phyloP scores from a whole-genome alignment of 2,797 vertebrate species.

The Tragopan temminckii region DNA sequence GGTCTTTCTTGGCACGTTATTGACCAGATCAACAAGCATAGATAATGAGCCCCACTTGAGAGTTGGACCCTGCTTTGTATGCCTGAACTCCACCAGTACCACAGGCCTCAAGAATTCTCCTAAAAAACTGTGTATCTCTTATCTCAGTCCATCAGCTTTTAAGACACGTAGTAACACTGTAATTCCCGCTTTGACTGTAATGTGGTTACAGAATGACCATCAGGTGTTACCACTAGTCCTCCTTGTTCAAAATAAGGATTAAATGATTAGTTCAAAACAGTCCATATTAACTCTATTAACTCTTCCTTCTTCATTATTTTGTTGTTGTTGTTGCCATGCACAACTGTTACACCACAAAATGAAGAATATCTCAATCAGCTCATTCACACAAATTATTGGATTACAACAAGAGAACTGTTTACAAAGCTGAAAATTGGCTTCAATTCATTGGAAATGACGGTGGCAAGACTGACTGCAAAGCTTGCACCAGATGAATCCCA shows the following conservation, averaged over 20 bases:
- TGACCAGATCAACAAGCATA: neutral
- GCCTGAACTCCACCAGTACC: neutral
- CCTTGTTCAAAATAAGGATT: neutral
- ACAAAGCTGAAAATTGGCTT: too few relatives aligned
- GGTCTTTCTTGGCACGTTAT: neutral
- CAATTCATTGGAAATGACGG: too few relatives aligned
- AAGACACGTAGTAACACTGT: neutral
- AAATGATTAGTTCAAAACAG: neutral
- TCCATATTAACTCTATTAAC: neutral
- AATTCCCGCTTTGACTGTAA: neutral
- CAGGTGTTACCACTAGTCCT: rapidly evolving
- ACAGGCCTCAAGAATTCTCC: neutral
- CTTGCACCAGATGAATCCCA: too few relatives aligned
- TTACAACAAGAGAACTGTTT: too few relatives aligned
- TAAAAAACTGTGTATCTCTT: rapidly evolving
- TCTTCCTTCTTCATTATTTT: neutral
- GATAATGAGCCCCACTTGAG: neutral
- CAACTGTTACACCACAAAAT: too few relatives aligned
- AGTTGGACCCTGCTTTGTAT: neutral
- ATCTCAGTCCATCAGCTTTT: neutral
- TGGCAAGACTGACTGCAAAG: too few relatives aligned
- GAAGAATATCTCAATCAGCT: too few relatives aligned
- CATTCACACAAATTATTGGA: too few relatives aligned
- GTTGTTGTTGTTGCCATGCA: neutral
- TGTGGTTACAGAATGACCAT: neutral